Percentiles rank a stretch among this genome's conserved stretches.
Evolutionary conservation across 2,113 vertebrate species (phyloP).

Genomic region (Himantopus leucocephalus): DNA sequence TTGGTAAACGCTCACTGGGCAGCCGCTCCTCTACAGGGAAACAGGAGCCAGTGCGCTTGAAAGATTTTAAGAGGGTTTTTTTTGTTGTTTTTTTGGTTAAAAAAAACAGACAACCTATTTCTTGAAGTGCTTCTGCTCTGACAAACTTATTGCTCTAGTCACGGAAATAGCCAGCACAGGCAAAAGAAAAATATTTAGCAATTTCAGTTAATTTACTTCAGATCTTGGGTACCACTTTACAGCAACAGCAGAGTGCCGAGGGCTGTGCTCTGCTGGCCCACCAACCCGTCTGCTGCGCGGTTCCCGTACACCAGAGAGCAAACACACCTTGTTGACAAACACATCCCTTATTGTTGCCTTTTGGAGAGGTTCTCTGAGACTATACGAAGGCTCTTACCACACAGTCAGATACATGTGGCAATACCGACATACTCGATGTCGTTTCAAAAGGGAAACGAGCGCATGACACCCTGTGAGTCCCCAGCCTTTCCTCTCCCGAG

Average conservation of each 20-base stretch:
- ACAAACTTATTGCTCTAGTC: neutral
- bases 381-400: accelerated
- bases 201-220: neutral
- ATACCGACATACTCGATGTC: accelerated
- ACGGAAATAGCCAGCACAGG: neutral
- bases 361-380: neutral
- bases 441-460: accelerated
- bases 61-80: neutral
- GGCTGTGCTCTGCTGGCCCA: neutral
- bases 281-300: too few relatives aligned
- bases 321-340: neutral
- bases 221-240: accelerated
- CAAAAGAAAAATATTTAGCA: neutral
- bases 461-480: accelerated
- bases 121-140: neutral
- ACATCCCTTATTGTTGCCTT: neutral
- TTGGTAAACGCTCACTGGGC: neutral
- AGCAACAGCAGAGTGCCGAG: too few relatives aligned
- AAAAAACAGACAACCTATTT: neutral
- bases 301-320: too few relatives aligned
- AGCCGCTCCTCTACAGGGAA: neutral
- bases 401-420: accelerated
- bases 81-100: neutral
- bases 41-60: accelerated
- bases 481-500: neutral